Conservation (phyloP, 2,888 invertebrate genomes). For the Trichopria drosophilae region DNA sequence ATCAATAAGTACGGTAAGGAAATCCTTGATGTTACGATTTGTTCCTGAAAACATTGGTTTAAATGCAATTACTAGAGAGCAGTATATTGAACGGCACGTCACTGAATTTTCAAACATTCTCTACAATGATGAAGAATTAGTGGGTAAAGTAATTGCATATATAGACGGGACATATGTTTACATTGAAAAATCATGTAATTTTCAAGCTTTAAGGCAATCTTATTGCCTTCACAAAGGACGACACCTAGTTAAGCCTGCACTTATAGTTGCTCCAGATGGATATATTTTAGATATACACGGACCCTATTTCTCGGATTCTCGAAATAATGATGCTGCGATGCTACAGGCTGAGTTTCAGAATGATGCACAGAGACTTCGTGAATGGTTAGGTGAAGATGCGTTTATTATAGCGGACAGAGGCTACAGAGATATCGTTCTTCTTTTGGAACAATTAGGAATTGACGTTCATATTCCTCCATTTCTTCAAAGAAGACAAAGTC, state of each 20-base stretch:
- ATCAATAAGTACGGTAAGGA: constrained; percentile 11
- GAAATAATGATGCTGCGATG: constrained; percentile 30
- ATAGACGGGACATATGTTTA: constrained; percentile 15
- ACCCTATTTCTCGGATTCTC: constrained; percentile 23
- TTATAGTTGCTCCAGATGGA: constrained; percentile 22
- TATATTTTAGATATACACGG: constrained; percentile 25
- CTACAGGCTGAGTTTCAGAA: constrained; percentile 16
- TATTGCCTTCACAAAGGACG: constrained; percentile 12
- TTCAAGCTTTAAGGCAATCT: constrained; percentile 9
- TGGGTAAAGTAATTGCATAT: too few relatives aligned
- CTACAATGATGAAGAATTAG: too few relatives aligned
- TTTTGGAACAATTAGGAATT: constrained; percentile 16
- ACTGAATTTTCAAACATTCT: constrained; percentile 12
- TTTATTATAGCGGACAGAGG: constrained; percentile 27
- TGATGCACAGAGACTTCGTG: constrained; percentile 2
- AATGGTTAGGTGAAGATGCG: constrained; percentile 22
- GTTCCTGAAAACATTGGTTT: constrained; percentile 17
- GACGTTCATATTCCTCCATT: constrained; percentile 19
- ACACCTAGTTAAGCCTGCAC: constrained; percentile 16
- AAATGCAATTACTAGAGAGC: constrained; percentile 2
- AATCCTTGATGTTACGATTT: constrained; percentile 15
- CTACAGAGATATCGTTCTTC: constrained; percentile 20
- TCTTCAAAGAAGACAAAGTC: constrained; percentile 4
- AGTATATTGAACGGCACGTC: constrained; percentile 14
- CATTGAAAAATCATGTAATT: constrained; percentile 15